Evolutionary conservation across 1,140 invertebrate species (phyloP).

Genomic region (Papilio polyxenes): DNA sequence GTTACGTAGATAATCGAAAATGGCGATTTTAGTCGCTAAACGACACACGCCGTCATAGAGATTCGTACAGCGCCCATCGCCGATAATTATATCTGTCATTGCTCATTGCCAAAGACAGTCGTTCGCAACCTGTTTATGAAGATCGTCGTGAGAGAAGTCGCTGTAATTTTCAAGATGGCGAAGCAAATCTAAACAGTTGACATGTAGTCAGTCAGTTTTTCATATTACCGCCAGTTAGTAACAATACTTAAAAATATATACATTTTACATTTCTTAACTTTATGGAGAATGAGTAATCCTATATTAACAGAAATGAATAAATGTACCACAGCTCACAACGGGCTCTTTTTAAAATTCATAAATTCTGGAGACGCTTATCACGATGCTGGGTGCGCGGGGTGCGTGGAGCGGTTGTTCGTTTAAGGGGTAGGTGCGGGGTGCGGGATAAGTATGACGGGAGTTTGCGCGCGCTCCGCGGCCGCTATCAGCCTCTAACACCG

Average conservation of each 20-base stretch:
- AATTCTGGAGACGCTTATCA: constrained; percentile 46
- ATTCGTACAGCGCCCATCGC: no score
- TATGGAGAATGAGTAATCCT: background rate
- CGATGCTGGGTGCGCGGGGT: constrained; percentile 20
- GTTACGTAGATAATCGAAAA: no score
- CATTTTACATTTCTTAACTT: background rate
- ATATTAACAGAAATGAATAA: background rate
- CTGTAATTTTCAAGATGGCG: no score
- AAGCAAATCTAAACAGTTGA: no score
- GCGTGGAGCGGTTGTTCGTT: background rate
- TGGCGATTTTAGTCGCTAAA: no score
- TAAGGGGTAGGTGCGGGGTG: background rate
- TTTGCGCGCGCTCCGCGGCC: constrained; percentile 46
- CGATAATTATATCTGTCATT: no score
- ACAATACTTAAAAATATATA: background rate
- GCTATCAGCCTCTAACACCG: constrained; percentile 53
- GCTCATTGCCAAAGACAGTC: no score
- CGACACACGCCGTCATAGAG: no score
- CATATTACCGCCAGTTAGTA: no score
- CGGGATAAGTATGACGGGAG: background rate
- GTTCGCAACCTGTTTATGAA: no score
- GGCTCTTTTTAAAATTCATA: constrained; percentile 53
- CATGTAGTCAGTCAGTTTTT: no score
- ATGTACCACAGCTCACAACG: background rate
- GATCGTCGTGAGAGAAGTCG: no score